Conservation (phyloP, 2,888 invertebrate species). For the Spisula subtruncata region DNA sequence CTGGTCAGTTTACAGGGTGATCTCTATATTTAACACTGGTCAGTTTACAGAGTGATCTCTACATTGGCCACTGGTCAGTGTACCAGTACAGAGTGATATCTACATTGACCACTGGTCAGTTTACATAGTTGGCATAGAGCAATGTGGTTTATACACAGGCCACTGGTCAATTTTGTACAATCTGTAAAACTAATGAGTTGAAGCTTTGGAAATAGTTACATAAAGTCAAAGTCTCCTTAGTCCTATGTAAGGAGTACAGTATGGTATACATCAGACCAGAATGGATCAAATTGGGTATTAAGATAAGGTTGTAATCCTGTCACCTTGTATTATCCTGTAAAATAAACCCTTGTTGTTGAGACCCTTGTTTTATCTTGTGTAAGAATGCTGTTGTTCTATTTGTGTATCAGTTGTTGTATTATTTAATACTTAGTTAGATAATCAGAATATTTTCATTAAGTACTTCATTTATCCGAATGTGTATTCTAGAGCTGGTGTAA, state of each 20-base stretch:
- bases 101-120: too few species aligned
- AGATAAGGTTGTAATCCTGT: background rate
- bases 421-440: slow-evolving; percentile 22
- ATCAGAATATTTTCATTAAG: background rate
- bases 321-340: background rate
- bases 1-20: too few species aligned
- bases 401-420: background rate
- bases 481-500: background rate
- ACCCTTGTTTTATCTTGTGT: background rate
- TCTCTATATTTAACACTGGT: too few species aligned
- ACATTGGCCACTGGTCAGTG: too few species aligned
- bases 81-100: too few species aligned
- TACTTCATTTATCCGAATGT: background rate
- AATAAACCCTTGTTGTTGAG: background rate
- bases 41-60: too few species aligned
- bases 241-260: background rate
- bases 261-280: background rate
- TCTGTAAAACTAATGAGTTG: too few species aligned
- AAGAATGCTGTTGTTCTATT: background rate
- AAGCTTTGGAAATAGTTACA: background rate
- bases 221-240: background rate
- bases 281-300: slow-evolving; percentile 11
- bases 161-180: too few species aligned
- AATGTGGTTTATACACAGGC: too few species aligned
- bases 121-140: too few species aligned